Base-by-base conservation (phyloP, 2,888 invertebrate genomes). In the Agriopis marginaria region DNA sequence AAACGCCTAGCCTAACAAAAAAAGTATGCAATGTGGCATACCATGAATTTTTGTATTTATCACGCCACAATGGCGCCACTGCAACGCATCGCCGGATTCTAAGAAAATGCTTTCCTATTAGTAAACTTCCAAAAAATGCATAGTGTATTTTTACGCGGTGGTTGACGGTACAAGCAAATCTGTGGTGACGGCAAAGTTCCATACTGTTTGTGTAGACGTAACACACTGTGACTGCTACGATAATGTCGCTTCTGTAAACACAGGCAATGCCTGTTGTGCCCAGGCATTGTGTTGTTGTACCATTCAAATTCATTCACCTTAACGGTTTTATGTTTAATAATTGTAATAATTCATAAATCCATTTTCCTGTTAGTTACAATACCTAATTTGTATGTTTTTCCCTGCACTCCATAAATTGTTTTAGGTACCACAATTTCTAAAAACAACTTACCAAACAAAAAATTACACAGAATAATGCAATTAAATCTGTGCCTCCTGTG, bases 151-250 rank as follows among this genome's bases (percentile, higher is more conserved):
- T 70, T 50, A 64, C 71, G 40, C n/a, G 63, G 59, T 69, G 72
- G 64, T 73, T 45, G 65, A 55, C 66, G 72, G 60, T 71, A 39
- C 60, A 65, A 47, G 65, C 51, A 63, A 23, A 65, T 66, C n/a
- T 68, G 68, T 74, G 76, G 76, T 76, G 73, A 62, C 63, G 74
- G 76, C 59, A 62, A 47, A 23, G 51, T 59, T 61, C 68, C 72
- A 60, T 17, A 53, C 9, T 62, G 23, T 63, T 42, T 39, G 63
- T 55, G 49, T 11, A 17, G 56, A 45, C 47, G 56, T 49, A 56
- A 42, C 50, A 56, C 72, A 71, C 70, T 59, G 67, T 66, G 39
- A 66, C n/a, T 63, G 63, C 58, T 23, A 32, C 17, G 17, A 47
- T 17, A 17, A 58, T 53, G 49, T 70, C 53, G 71, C 75, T 75